phyloP scores from a whole-genome alignment of 2,888 invertebrate genomes.

The Buathra laborator region DNA sequence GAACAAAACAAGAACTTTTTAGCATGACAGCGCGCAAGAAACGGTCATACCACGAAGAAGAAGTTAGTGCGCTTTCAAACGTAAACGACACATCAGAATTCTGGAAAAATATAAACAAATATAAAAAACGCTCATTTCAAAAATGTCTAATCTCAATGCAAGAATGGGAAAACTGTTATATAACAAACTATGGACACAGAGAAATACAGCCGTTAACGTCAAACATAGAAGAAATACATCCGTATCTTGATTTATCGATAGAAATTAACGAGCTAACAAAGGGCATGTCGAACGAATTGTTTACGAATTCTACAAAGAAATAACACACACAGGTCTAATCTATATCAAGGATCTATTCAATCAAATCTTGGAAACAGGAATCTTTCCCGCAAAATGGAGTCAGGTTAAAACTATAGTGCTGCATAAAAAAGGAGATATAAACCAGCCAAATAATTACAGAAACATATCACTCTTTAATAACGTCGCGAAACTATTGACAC shows the following conservation, averaged over 20 bases:
- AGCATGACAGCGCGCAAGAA: background rate
- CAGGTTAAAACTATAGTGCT: slow-evolving; percentile 28
- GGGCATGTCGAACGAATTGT: background rate
- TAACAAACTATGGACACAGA: background rate
- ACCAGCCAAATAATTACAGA: slow-evolving; percentile 15
- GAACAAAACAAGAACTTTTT: too few species aligned
- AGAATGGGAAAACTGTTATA: slow-evolving; percentile 24
- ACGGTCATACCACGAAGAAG: slow-evolving; percentile 1
- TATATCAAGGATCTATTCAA: slow-evolving; percentile 13
- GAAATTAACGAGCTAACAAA: slow-evolving; percentile 2
- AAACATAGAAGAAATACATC: background rate
- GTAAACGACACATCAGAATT: background rate
- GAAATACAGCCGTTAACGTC: background rate
- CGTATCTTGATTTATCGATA: background rate
- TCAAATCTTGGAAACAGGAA: slow-evolving; percentile 6
- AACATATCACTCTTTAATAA: slow-evolving; percentile 29
- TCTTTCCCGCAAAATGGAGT: slow-evolving; percentile 10
- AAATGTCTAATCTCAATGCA: slow-evolving; percentile 19
- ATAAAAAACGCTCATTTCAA: background rate
- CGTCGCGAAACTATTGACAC: slow-evolving; percentile 68
- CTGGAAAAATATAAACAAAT: slow-evolving; percentile 21
- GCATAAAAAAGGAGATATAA: slow-evolving; percentile 16
- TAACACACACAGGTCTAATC: background rate
- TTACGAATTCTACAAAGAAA: slow-evolving; percentile 27
- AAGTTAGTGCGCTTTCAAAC: slow-evolving; percentile 8